Percentiles rank a stretch among this genome's conserved stretches.
These are phyloP conservation scores for Galerucella pusilla DNA, from an alignment of 2,888 invertebrate genomes.

Conservation along the genomic window DNA sequence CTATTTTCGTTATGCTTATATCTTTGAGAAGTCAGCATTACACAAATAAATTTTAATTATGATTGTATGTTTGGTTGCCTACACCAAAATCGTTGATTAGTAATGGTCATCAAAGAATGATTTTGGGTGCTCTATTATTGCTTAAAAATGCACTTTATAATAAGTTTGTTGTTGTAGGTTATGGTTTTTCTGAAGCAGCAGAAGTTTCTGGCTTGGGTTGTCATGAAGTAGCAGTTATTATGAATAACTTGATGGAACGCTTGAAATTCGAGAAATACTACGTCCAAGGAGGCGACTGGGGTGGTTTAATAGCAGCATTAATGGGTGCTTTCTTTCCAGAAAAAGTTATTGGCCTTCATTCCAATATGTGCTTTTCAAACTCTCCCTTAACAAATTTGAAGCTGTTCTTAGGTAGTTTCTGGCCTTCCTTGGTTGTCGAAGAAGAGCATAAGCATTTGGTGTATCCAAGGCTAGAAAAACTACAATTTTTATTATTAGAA, in stretches of 20 bases:
- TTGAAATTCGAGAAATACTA: constrained; percentile 76
- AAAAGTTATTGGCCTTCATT: constrained; percentile 69
- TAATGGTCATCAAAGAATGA: no score
- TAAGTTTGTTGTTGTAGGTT: constrained; percentile 41
- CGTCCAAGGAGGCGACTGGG: constrained; percentile 88
- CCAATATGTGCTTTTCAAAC: constrained; percentile 66
- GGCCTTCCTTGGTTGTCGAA: constrained; percentile 64
- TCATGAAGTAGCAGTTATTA: constrained; percentile 69
- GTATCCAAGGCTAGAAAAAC: constrained; percentile 67
- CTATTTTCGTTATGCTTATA: no score
- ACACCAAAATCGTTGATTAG: no score
- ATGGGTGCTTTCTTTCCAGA: constrained; percentile 75
- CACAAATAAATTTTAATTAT: no score
- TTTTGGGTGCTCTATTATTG: no score
- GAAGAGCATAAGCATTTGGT: constrained; percentile 65
- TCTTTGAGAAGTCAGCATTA: no score
- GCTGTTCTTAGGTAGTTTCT: constrained; percentile 39
- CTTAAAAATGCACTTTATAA: no score
- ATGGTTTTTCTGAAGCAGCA: constrained; percentile 66
- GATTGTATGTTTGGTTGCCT: no score
- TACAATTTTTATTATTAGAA: constrained; percentile 65
- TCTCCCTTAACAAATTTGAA: constrained; percentile 39
- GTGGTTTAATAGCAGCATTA: constrained; percentile 71
- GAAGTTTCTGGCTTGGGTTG: constrained; percentile 72
- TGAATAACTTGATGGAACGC: constrained; percentile 77